Percentiles rank a stretch among this genome's conserved stretches.
These are phyloP conservation scores for Chaetodon auriga DNA, from an alignment of 2,113 vertebrate species.

Conservation along the genomic window DNA sequence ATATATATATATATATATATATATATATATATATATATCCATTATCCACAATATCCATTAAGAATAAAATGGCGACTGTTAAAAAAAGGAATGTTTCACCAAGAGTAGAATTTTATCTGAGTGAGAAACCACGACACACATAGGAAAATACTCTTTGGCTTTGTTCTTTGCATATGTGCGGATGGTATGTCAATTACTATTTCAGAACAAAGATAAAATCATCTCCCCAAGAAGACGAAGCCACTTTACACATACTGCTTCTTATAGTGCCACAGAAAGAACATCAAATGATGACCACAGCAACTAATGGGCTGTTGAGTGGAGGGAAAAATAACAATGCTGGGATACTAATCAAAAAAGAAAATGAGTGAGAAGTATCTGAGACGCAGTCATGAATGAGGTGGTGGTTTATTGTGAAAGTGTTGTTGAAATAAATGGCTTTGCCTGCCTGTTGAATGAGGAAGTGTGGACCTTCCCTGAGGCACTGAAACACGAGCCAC, in stretches of 20 bases:
- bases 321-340: not conserved
- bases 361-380: not conserved
- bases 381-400: not conserved
- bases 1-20: too few relatives aligned
- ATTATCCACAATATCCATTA: not conserved
- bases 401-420: not conserved
- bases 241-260: not conserved
- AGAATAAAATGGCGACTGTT: not conserved
- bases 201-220: not conserved
- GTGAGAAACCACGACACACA: not conserved
- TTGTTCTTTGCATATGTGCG: not conserved
- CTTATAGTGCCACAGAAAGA: not conserved
- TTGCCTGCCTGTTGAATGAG: not conserved
- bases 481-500: not conserved
- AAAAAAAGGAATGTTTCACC: not conserved
- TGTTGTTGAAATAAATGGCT: not conserved
- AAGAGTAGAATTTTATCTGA: not conserved
- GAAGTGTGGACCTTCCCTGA: not conserved
- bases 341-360: not conserved
- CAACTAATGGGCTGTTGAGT: not conserved
- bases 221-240: constrained; percentile 8
- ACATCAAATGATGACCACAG: not conserved
- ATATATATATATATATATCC: too few relatives aligned
- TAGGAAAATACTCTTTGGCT: not conserved
- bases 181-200: not conserved